These are phyloP conservation scores for Steinernema hermaphroditum DNA, from an alignment of 2,888 invertebrate species.

Conservation along the genomic window DNA sequence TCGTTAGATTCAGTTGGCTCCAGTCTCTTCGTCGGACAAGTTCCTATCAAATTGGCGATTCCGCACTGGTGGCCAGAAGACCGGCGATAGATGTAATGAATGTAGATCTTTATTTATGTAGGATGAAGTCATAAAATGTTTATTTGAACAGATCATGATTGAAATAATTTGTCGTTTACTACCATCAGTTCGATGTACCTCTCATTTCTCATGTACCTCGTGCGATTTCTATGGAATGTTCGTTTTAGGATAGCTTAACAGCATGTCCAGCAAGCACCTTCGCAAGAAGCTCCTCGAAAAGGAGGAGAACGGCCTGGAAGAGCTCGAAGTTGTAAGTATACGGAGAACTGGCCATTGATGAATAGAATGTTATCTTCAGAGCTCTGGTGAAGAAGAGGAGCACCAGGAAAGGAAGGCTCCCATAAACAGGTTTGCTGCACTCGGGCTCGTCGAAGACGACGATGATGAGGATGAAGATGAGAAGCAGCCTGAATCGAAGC, in stretches of 20 bases:
- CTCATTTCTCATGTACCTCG: too few relatives aligned
- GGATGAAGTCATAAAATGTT: too few relatives aligned
- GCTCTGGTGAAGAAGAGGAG: constrained; percentile 9
- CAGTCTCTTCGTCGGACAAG: constrained; percentile 28
- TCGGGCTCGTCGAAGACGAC: constrained; percentile 26
- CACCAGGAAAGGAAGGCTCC: not conserved
- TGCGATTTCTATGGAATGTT: too few relatives aligned
- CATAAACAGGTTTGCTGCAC: constrained; percentile 1
- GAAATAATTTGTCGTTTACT: too few relatives aligned
- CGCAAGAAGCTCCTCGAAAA: constrained; percentile 4
- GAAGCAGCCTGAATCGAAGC: not conserved
- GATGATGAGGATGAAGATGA: constrained; percentile 32
- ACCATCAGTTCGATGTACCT: too few relatives aligned
- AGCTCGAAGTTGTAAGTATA: not conserved
- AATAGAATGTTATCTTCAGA: not conserved
- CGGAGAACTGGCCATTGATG: too few relatives aligned
- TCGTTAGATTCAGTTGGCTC: constrained; percentile 25
- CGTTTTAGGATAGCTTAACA: not conserved
- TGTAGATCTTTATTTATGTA: not conserved
- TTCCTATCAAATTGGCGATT: constrained; percentile 15
- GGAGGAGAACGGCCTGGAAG: not conserved
- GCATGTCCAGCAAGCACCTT: constrained; percentile 19
- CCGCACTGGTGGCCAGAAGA: constrained; percentile 38
- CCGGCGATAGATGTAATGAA: not conserved
- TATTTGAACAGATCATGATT: too few relatives aligned